Evolutionary conservation across 2,797 vertebrate species (phyloP).

Genomic region (Semaprochilodus insignis): DNA sequence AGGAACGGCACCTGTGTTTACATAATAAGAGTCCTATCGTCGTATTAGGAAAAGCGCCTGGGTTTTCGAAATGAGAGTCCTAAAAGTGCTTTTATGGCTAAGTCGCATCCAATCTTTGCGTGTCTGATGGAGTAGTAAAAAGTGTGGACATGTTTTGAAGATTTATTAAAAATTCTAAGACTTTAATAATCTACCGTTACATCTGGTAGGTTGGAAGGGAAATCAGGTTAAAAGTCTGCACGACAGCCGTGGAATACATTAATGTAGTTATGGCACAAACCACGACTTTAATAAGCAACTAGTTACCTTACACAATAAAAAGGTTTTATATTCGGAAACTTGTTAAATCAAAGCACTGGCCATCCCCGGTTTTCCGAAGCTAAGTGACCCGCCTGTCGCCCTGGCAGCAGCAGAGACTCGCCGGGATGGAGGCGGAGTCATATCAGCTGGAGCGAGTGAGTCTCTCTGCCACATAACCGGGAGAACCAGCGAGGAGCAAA

Average conservation of each 20-base stretch:
- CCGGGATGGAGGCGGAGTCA: conserved; percentile 17
- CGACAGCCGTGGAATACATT: background rate
- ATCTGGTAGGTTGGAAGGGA: background rate
- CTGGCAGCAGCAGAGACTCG: conserved; percentile 25
- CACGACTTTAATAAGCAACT: background rate
- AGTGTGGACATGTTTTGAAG: background rate
- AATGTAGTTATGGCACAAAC: background rate
- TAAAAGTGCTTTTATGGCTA: too few relatives aligned
- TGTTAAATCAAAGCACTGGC: background rate
- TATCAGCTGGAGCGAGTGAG: background rate
- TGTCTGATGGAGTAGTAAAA: background rate
- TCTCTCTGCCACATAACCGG: background rate
- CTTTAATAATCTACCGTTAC: too few relatives aligned
- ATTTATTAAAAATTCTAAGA: background rate
- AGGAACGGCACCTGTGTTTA: background rate
- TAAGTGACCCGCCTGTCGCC: conserved; percentile 13
- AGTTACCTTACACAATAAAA: too few relatives aligned
- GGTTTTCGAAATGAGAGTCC: too few relatives aligned
- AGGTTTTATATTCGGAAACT: background rate
- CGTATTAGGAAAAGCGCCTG: background rate
- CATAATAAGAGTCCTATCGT: background rate
- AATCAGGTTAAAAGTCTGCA: background rate
- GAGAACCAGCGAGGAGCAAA: background rate
- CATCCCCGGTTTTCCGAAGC: background rate
- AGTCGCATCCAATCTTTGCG: too few relatives aligned